Percentiles rank a stretch among this genome's conserved stretches.
These are phyloP conservation scores for Mionectes olivaceus DNA, from an alignment of 2,797 vertebrate genomes.

Conservation along the genomic window DNA sequence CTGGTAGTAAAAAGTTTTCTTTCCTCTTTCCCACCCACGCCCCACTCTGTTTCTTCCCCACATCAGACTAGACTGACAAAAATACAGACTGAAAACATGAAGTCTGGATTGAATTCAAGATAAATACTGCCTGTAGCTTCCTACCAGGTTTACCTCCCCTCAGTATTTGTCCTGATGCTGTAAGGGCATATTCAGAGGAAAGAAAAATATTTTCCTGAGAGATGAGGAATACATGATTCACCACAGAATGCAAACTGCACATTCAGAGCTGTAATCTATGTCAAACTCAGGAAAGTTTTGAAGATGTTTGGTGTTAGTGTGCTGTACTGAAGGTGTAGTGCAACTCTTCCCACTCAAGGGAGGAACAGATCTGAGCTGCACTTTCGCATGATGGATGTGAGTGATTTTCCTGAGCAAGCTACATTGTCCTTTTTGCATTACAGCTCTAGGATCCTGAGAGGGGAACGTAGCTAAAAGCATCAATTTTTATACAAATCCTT, in stretches of 20 bases:
- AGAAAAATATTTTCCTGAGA: background rate
- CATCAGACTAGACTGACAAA: background rate
- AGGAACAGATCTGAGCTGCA: constrained; percentile 31
- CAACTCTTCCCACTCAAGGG: background rate
- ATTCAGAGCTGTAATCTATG: background rate
- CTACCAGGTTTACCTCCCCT: background rate
- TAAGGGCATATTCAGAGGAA: background rate
- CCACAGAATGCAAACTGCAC: background rate
- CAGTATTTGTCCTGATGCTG: background rate
- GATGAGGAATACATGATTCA: background rate
- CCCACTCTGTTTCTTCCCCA: rapidly evolving
- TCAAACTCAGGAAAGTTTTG: constrained; percentile 30
- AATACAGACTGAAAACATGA: background rate
- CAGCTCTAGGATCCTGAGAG: constrained; percentile 12
- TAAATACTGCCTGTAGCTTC: background rate
- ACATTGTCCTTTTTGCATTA: constrained; percentile 61
- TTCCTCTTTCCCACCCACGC: rapidly evolving
- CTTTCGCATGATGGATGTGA: constrained; percentile 71
- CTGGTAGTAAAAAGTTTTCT: background rate
- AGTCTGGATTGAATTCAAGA: background rate
- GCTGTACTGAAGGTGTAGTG: background rate
- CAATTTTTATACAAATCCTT: constrained; percentile 70
- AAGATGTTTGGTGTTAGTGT: background rate
- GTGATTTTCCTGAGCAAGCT: constrained; percentile 65
- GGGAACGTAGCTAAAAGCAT: constrained; percentile 62